phyloP scores from a whole-genome alignment of 1,140 invertebrate genomes.

The Drosophila saltans region DNA sequence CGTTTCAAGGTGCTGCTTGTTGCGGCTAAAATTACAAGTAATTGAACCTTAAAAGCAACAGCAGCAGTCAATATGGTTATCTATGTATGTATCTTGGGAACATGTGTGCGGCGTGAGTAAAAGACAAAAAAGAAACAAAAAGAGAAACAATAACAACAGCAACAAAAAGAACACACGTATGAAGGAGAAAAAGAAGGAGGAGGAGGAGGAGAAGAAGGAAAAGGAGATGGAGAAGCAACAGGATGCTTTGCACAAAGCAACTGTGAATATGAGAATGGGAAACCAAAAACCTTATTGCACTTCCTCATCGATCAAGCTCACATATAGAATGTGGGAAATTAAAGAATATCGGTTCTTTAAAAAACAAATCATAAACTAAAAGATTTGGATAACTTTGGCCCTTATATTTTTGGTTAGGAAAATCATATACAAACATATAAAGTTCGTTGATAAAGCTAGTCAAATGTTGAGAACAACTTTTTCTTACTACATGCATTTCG shows the following conservation, averaged over 20 bases:
- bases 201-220: background rate
- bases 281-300: background rate
- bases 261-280: conserved; percentile 20
- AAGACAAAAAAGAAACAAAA: conserved; percentile 38
- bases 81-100: conserved; percentile 6
- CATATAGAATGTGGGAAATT: too few species aligned
- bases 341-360: too few species aligned
- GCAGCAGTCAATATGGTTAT: conserved; percentile 35
- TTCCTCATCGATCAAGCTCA: conserved; percentile 1
- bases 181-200: background rate
- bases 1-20: conserved; percentile 41
- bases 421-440: too few species aligned
- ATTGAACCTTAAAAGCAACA: conserved; percentile 62
- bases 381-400: too few species aligned
- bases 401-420: too few species aligned
- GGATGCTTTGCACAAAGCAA: conserved; percentile 43
- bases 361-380: too few species aligned
- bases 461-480: too few species aligned
- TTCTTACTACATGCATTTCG: too few species aligned
- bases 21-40: conserved; percentile 79
- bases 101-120: conserved; percentile 52
- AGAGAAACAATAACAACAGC: conserved; percentile 20
- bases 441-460: too few species aligned
- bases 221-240: conserved; percentile 12
- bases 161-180: conserved; percentile 22